Conservation (phyloP, 2,888 invertebrate species). For the Metellina segmentata region DNA sequence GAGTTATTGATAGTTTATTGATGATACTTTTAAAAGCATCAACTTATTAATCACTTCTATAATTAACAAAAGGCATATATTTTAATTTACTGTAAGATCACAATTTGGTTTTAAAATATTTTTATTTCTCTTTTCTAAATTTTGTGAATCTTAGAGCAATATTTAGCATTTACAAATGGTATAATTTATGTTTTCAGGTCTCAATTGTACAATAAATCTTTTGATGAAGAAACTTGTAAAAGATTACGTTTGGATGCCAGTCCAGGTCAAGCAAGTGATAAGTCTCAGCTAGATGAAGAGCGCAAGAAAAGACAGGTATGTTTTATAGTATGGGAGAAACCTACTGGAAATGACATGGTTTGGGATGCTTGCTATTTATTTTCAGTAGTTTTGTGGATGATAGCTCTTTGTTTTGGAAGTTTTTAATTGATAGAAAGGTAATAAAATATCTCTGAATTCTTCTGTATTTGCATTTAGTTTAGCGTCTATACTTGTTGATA, state of each 20-base stretch:
- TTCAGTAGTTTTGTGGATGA: too few species aligned
- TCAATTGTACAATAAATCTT: constrained; percentile 76
- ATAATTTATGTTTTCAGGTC: constrained; percentile 72
- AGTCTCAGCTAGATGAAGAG: constrained; percentile 77
- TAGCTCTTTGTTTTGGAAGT: too few species aligned
- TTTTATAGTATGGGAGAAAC: neutral
- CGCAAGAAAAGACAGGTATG: constrained; percentile 78
- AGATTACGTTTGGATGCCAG: constrained; percentile 76
- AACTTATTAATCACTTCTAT: neutral
- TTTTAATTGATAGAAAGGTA: too few species aligned
- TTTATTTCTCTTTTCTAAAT: neutral
- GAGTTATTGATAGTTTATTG: too few species aligned
- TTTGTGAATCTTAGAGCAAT: neutral
- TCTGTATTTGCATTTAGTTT: too few species aligned
- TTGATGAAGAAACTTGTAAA: constrained; percentile 77
- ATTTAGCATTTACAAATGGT: neutral
- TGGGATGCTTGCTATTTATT: too few species aligned
- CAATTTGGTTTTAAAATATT: neutral
- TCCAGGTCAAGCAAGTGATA: constrained; percentile 76
- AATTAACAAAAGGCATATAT: neutral
- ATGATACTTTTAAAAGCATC: too few species aligned
- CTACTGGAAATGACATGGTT: too few species aligned
- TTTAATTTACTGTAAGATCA: neutral
- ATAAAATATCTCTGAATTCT: too few species aligned
- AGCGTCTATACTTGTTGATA: too few species aligned